Conservation (phyloP, 2,797 vertebrate genomes). For the Sciaenops ocellatus region DNA sequence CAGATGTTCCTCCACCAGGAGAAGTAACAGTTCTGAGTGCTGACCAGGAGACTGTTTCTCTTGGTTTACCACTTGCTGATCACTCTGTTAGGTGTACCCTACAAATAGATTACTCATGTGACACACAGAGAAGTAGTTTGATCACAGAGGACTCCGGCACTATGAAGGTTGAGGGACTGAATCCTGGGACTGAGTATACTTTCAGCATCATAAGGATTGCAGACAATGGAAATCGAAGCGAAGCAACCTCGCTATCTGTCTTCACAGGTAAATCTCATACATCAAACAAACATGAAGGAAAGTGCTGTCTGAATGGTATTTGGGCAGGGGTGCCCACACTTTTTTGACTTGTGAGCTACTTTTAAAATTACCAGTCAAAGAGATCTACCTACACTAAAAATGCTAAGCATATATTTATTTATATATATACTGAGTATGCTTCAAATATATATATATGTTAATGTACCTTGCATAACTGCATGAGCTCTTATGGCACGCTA, state of each 20-base stretch:
- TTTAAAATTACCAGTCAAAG: too few species aligned
- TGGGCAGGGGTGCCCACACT: too few species aligned
- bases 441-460: too few species aligned
- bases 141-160: not conserved
- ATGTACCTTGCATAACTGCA: too few species aligned
- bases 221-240: conserved; percentile 15
- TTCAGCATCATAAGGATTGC: conserved; percentile 27
- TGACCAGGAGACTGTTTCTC: conserved; percentile 10
- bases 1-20: conserved; percentile 28
- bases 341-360: too few species aligned
- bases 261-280: conserved; percentile 35
- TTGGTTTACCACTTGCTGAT: conserved; percentile 5
- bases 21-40: conserved; percentile 14
- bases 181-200: conserved; percentile 28
- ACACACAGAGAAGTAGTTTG: not conserved
- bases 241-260: conserved; percentile 4
- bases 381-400: too few species aligned
- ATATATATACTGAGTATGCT: too few species aligned
- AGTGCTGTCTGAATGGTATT: not conserved
- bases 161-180: conserved; percentile 21
- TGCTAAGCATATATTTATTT: too few species aligned
- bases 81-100: conserved; percentile 12
- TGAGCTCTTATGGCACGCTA: too few species aligned
- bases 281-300: not conserved
- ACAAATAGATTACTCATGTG: conserved; percentile 16